Conservation (phyloP, 2,888 invertebrate species). For the Syrphus vitripennis region DNA sequence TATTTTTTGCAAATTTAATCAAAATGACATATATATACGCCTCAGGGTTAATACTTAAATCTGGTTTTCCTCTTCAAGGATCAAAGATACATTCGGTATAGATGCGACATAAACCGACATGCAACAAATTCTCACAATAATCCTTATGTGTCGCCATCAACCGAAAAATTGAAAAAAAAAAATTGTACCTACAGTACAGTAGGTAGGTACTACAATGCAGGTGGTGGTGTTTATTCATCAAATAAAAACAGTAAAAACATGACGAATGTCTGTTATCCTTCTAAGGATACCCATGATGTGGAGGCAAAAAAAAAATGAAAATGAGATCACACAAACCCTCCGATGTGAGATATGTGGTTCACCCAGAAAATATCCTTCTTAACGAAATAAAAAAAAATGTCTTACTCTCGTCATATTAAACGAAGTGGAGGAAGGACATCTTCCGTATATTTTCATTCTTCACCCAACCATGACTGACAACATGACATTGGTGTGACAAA, state of each 20-base stretch:
- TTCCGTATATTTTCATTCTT: constrained; percentile 45
- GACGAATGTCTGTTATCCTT: constrained; percentile 63
- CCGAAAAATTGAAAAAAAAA: not conserved
- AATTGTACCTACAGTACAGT: not conserved
- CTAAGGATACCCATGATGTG: constrained; percentile 19
- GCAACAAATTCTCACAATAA: constrained; percentile 48
- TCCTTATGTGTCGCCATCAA: constrained; percentile 13
- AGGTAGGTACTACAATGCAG: not conserved
- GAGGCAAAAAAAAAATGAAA: constrained; percentile 18
- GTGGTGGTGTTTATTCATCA: constrained; percentile 52
- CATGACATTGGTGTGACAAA: constrained; percentile 71
- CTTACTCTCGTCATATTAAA: not conserved
- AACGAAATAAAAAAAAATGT: not conserved
- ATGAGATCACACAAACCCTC: constrained; percentile 57
- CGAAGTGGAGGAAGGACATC: constrained; percentile 20
- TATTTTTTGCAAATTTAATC: constrained; percentile 3
- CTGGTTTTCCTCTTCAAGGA: constrained; percentile 6
- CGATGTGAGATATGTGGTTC: constrained; percentile 39
- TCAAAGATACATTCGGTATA: not conserved
- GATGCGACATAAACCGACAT: not conserved
- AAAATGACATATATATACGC: constrained; percentile 30
- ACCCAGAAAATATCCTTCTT: constrained; percentile 37
- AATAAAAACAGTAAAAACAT: constrained; percentile 47
- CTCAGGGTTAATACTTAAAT: constrained; percentile 28
- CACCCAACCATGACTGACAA: constrained; percentile 70